Evolutionary conservation across 2,113 vertebrate species (phyloP).

Genomic region (Centrocercus urophasianus): DNA sequence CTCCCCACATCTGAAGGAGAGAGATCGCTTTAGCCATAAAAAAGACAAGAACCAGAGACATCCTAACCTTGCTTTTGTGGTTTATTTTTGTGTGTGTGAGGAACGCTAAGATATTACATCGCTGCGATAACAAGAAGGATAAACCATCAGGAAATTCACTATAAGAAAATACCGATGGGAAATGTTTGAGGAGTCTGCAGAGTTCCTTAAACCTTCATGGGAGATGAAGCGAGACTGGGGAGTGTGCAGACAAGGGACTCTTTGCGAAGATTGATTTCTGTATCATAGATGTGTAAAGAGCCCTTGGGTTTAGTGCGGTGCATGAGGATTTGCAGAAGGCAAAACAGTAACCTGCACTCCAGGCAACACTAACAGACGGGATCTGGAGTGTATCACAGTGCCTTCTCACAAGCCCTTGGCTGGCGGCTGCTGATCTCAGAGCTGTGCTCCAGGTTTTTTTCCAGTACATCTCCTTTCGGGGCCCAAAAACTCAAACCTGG

Average conservation of each 20-base stretch:
- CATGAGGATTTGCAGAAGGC: neutral
- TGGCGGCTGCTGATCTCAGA: neutral
- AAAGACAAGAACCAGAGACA: conserved; percentile 18
- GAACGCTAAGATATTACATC: neutral
- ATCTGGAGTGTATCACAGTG: neutral
- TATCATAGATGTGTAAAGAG: neutral
- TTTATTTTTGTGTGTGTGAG: neutral
- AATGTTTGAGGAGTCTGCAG: neutral
- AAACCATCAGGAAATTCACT: conserved; percentile 6
- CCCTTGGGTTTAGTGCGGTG: neutral
- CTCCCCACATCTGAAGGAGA: neutral
- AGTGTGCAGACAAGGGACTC: neutral
- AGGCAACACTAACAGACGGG: neutral
- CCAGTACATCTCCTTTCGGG: neutral
- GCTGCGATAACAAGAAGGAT: neutral
- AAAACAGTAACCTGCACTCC: neutral
- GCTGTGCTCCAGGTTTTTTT: neutral
- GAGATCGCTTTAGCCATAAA: neutral
- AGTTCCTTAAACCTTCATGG: neutral
- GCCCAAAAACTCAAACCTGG: neutral
- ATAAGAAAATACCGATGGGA: neutral
- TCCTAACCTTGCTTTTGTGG: neutral
- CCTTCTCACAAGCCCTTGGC: neutral
- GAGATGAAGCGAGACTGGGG: neutral
- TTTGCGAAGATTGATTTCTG: neutral